Base-by-base conservation (phyloP, 2,797 vertebrate species). In the Miichthys miiuy region DNA sequence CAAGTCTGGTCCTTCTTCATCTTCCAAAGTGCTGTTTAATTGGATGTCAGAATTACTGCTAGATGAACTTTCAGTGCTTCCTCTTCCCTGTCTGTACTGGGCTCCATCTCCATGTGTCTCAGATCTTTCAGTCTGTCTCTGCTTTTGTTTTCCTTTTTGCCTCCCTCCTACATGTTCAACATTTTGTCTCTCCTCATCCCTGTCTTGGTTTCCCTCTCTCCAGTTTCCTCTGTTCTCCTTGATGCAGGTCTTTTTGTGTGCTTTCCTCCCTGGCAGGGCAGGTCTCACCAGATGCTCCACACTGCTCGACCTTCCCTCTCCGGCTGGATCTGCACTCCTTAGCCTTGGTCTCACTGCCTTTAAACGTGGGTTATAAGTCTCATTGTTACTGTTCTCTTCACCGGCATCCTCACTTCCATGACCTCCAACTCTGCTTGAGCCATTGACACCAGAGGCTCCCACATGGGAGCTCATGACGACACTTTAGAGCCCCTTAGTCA, bases 181-280 rank as follows among this genome's bases (percentile, higher is more conserved):
- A 47, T 23, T 42, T 38, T 48, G 74, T 61, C 66, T 75, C 16
- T 86, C 86, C 20, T 83, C 86, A 0, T 78, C 82, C 12, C 56
- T 60, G 14, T 88, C 80, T 57, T 63, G 76, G 47, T 51, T 76
- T 62, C 55, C 80, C 17, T 82, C 88, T 55, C 65, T 86, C 81
- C 73, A 88, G 90, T 92, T 77, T 76, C 88, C 71, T 71, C 71
- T 85, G 75, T 91, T 90, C 88, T 96, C 95, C 91, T 95, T 93
- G 80, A 93, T 91, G 72, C 23, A 79, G 51, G 95, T 93, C 89
- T 96, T 96, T 81, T 91, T 95, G 76, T 93, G 91, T 67, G 92
- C 91, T 87, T 91, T 91, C 86, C 93, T 94, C 68, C 93, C 77
- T 23, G 84, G 46, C 30, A 85, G 82, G 20, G 47, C 48, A 78